Conservation (phyloP, 2,797 vertebrate species). For the Babyrousa celebensis region DNA sequence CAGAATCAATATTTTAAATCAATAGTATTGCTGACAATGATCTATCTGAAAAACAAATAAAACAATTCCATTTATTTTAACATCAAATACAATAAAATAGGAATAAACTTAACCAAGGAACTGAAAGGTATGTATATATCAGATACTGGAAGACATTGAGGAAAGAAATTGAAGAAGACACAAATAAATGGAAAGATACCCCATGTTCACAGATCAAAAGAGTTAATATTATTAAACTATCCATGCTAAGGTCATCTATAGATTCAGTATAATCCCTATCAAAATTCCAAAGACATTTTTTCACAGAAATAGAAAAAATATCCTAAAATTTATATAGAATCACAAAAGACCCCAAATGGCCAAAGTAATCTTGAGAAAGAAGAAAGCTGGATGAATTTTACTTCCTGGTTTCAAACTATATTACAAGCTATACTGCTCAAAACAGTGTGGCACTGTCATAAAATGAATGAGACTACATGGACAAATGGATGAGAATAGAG, state of each 20-base stretch:
- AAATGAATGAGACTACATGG: background rate
- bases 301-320: background rate
- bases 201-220: background rate
- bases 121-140: background rate
- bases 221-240: constrained; percentile 20
- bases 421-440: background rate
- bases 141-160: background rate
- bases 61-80: background rate
- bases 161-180: background rate
- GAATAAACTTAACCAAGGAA: background rate
- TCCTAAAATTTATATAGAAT: background rate
- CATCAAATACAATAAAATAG: constrained; percentile 8
- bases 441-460: background rate
- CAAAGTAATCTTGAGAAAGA: background rate
- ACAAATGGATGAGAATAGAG: background rate
- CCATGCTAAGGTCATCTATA: background rate
- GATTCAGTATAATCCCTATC: background rate
- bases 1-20: background rate
- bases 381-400: background rate
- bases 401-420: background rate
- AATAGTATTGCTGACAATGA: background rate
- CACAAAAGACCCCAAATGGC: background rate
- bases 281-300: constrained; percentile 16
- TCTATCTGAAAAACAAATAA: background rate
- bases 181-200: constrained; percentile 9